Base-by-base conservation (phyloP, 2,797 vertebrate species). In the Enteromius radiatus region DNA sequence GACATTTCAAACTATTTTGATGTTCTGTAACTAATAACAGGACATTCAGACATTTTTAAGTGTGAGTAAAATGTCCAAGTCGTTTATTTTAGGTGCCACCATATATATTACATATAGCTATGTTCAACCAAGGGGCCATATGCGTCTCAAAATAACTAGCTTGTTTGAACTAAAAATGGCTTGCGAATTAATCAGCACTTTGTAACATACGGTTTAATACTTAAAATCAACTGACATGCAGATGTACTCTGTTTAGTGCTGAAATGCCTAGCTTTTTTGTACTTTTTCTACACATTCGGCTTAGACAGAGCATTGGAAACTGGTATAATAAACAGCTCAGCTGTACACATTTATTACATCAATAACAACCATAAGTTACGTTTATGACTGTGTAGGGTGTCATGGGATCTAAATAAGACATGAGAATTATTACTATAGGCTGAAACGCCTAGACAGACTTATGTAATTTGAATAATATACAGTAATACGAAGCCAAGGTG, bases 261-360 rank as follows among this genome's bases (percentile, higher is more conserved):
- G 80, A 75, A 36, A 74, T 38, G n/a, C 19, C 52, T 41, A 19
- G 19, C 21, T 59, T 52, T 12, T 43, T 43, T 10, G 12, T 10
- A 41, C 10, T 59, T 63, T 76, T 75, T 76, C 73, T 54, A 41
- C 33, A 59, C 17, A 6, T 63, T 45, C 56, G 45, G 38, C 75
- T 31, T 47, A 28, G 59, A 77, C 41, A 9, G 75, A 63, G 38
- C 41, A 45, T 63, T 77, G 71, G 70, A 64, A 75, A 82, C 33
- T n/a, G 43, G 33, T 82, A 23, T 76, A 43, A 82, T 43, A 76
- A 82, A 75, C 36, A 67, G 47, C 47, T 43, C 75, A 41, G 43
- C 64, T 64, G 86, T 88, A 78, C 56, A 89, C 86, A 91, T 76
- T 91, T 89, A 89, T 85, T 89, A 86, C 76, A 84, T 84, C 64